Evolutionary conservation across 2,797 vertebrate species (phyloP).

Genomic region (Fistularia commersonii): DNA sequence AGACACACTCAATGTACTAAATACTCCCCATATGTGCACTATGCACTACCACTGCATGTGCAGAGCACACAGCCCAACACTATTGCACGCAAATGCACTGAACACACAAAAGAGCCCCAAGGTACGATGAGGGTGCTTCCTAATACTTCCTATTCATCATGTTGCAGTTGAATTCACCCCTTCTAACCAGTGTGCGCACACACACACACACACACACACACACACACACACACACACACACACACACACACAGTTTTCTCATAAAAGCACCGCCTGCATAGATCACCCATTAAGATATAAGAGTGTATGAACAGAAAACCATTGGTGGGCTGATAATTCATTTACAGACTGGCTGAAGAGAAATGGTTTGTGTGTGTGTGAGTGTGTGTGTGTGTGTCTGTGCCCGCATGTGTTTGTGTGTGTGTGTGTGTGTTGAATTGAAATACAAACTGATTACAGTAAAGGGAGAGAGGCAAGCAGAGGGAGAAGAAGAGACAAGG

Average conservation of each 20-base stretch:
- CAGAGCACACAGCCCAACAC: conserved; percentile 1
- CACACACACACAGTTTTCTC: conserved; percentile 34
- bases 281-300: conserved; percentile 69
- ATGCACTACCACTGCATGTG: conserved; percentile 8
- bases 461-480: conserved; percentile 28
- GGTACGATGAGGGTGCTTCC: conserved; percentile 52
- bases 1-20: conserved; percentile 10
- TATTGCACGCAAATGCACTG: conserved; percentile 10
- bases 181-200: conserved; percentile 9
- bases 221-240: conserved; percentile 23
- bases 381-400: conserved; percentile 12
- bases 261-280: conserved; percentile 62
- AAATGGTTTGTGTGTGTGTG: conserved; percentile 26
- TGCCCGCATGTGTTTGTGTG: conserved; percentile 2
- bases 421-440: conserved; percentile 5
- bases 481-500: conserved; percentile 20
- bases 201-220: conserved; percentile 24
- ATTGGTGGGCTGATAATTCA: conserved; percentile 68
- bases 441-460: conserved; percentile 52
- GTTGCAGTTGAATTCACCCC: conserved; percentile 50
- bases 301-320: conserved; percentile 52
- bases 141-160: conserved; percentile 66
- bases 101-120: conserved; percentile 34
- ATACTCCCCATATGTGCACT: conserved; percentile 15
- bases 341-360: conserved; percentile 60